Evolutionary conservation across 2,113 vertebrate species (phyloP).

Genomic region (Macaca fascicularis): T2T-MFA8v1.1 NC_088381.1:67677001-67677500

Average conservation of each 20-base stretch:
- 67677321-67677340: not conserved
- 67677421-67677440: not conserved
- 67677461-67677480: not conserved
- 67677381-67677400: not conserved
- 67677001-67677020: not conserved
- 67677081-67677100: not conserved
- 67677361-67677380: not conserved
- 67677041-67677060: not conserved
- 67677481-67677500: not conserved
- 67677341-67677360: not conserved
- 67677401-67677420: not conserved
- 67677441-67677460: not conserved
- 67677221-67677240: not conserved
- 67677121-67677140: not conserved
- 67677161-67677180: not conserved
- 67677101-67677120: not conserved
- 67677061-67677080: not conserved
- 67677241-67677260: not conserved
- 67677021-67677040: not conserved
- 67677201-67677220: not conserved
- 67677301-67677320: not conserved
- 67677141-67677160: not conserved
- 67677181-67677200: not conserved
- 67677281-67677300: not conserved
- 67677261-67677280: not conserved